Evolutionary conservation across 2,888 invertebrate genomes (phyloP).

Genomic region (Chaitophorus viminalis): DNA sequence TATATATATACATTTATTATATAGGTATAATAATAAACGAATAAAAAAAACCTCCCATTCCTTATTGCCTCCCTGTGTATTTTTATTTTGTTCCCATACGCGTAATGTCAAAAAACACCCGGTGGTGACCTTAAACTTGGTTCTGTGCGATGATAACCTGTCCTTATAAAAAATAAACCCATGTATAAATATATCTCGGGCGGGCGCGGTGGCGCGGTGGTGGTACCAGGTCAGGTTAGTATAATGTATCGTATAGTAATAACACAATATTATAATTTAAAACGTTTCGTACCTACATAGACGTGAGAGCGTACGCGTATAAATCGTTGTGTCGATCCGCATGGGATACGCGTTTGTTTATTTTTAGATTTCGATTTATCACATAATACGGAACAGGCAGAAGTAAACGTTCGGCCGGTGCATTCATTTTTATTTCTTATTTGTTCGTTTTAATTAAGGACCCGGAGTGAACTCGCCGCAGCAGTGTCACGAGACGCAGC

Average conservation of each 20-base stretch:
- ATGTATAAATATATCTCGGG: not conserved
- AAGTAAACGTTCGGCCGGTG: not conserved
- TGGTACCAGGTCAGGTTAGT: not conserved
- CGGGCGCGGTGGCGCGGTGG: not conserved
- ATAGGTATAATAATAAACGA: slow-evolving; percentile 4
- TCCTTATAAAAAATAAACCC: slow-evolving; percentile 5
- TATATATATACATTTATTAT: not conserved
- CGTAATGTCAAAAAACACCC: slow-evolving; percentile 7
- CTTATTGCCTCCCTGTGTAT: not conserved
- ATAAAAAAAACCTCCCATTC: slow-evolving; percentile 5
- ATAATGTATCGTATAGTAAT: not conserved
- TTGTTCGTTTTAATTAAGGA: not conserved
- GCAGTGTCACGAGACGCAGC: not conserved
- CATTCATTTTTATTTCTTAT: not conserved
- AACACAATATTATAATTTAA: not conserved
- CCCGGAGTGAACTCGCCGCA: not conserved
- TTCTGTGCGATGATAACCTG: slow-evolving; percentile 10
- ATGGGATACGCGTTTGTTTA: not conserved
- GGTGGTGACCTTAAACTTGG: slow-evolving; percentile 57
- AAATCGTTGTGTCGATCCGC: not conserved
- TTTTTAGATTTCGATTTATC: not conserved
- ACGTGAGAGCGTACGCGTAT: not conserved
- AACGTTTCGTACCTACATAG: not conserved
- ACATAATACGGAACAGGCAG: not conserved
- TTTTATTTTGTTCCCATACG: slow-evolving; percentile 18